Evolutionary conservation across 2,888 invertebrate genomes (phyloP).

Genomic region (Alviniconcha strummeri): DNA sequence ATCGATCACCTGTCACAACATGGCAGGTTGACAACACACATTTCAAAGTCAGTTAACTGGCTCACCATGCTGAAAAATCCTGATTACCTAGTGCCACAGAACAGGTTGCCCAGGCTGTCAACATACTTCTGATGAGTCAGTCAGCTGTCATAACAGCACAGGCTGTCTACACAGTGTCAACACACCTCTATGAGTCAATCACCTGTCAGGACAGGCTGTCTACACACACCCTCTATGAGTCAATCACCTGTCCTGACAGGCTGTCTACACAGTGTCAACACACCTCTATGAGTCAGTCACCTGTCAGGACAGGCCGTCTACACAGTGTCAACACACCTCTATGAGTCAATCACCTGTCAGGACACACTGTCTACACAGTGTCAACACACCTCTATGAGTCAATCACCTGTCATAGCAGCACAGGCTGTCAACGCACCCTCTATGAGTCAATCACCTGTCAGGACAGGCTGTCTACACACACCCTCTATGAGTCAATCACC

Average conservation of each 20-base stretch:
- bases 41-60: slow-evolving; percentile 87
- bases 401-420: slow-evolving; percentile 76
- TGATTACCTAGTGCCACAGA: neutral
- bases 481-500: slow-evolving; percentile 82
- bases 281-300: slow-evolving; percentile 86
- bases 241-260: no score
- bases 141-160: slow-evolving; percentile 73
- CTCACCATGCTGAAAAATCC: no score
- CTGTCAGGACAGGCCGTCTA: slow-evolving; percentile 54
- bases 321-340: no score
- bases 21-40: no score
- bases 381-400: slow-evolving; percentile 82
- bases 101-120: neutral
- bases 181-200: slow-evolving; percentile 85
- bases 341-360: neutral
- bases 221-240: no score
- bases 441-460: neutral
- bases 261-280: no score
- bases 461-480: neutral
- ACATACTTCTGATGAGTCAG: slow-evolving; percentile 98
- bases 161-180: neutral
- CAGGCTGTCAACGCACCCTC: no score
- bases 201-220: slow-evolving; percentile 72
- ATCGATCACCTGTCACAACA: slow-evolving; percentile 81
- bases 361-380: no score